These are phyloP conservation scores for Ceratoteleas bidentatus DNA, from an alignment of 1,140 invertebrate genomes.

Conservation along the genomic window DNA sequence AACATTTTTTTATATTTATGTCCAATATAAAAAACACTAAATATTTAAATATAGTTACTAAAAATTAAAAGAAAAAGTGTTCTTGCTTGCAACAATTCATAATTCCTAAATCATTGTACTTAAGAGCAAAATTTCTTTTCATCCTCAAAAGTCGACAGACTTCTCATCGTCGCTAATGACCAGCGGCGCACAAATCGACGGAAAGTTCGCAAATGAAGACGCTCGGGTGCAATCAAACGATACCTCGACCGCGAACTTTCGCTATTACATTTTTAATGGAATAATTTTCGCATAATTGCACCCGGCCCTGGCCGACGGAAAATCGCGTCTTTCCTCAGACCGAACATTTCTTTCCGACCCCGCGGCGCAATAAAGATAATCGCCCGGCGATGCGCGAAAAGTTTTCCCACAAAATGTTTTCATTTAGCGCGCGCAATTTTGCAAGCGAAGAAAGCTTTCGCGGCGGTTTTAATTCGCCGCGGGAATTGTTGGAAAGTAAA, in stretches of 20 bases:
- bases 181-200: slow-evolving; percentile 8
- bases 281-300: slow-evolving; percentile 34
- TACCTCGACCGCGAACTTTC: slow-evolving; percentile 34
- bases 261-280: slow-evolving; percentile 35
- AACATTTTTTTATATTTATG: no score
- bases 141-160: no score
- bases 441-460: slow-evolving; percentile 41
- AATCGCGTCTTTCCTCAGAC: background rate
- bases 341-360: background rate
- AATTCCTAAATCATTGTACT: no score
- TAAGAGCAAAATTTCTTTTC: no score
- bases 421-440: slow-evolving; percentile 26
- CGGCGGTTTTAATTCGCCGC: slow-evolving; percentile 26
- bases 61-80: no score
- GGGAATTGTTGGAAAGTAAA: slow-evolving; percentile 50
- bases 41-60: no score
- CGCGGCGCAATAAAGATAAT: background rate
- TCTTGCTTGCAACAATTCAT: no score
- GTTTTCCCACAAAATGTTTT: slow-evolving; percentile 22
- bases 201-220: slow-evolving; percentile 28
- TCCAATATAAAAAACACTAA: no score
- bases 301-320: slow-evolving; percentile 7
- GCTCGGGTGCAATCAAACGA: slow-evolving; percentile 28
- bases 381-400: background rate
- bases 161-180: slow-evolving; percentile 14